phyloP scores from a whole-genome alignment of 1,140 invertebrate species.

The Rhopalosiphum maidis region DNA sequence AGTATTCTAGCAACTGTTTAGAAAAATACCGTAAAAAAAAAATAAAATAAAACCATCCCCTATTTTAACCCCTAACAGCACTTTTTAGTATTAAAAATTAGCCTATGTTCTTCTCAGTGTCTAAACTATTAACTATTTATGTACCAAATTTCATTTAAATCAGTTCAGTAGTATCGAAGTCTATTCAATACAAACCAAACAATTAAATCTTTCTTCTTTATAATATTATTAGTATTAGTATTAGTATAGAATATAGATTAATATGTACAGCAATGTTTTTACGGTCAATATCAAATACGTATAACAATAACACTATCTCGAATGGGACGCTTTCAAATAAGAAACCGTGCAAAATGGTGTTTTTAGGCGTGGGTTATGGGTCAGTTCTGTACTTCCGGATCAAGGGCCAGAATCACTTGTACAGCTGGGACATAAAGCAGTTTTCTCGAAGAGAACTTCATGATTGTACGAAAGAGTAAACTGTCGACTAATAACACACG shows the following conservation, averaged over 20 bases:
- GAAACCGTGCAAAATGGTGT: background rate
- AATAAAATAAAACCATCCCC: too few relatives aligned
- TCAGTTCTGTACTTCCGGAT: background rate
- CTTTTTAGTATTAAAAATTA: too few relatives aligned
- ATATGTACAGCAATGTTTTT: background rate
- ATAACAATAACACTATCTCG: background rate
- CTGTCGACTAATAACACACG: background rate
- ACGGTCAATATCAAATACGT: background rate
- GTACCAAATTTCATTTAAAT: too few relatives aligned
- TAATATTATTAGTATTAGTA: too few relatives aligned
- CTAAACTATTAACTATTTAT: too few relatives aligned
- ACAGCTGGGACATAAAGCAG: background rate
- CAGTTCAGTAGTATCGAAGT: too few relatives aligned
- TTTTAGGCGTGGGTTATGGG: background rate
- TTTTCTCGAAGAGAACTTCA: background rate
- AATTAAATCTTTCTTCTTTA: too few relatives aligned
- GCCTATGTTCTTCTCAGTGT: too few relatives aligned
- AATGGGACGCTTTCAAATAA: background rate
- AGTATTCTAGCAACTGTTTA: too few relatives aligned
- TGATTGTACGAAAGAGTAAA: background rate
- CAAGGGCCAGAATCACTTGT: background rate
- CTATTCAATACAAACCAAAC: too few relatives aligned
- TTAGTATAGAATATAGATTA: background rate
- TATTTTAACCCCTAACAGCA: too few relatives aligned
- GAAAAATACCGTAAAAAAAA: too few relatives aligned